These are phyloP conservation scores for Gadus macrocephalus DNA, from an alignment of 2,113 vertebrate genomes.

Conservation along the genomic window DNA sequence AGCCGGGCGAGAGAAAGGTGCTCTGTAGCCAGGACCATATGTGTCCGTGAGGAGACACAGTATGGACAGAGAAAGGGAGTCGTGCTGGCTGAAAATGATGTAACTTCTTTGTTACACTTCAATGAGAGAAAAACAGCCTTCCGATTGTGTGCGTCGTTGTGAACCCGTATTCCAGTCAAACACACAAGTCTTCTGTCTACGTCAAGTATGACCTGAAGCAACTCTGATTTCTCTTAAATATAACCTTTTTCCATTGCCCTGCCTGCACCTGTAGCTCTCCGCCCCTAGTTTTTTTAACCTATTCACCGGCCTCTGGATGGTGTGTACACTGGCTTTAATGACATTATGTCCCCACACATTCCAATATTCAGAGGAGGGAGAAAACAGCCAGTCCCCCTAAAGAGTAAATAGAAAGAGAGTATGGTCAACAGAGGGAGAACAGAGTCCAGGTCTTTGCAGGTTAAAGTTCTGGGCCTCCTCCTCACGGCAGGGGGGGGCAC, in stretches of 20 bases:
- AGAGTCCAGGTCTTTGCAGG: conserved; percentile 49
- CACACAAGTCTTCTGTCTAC: no score
- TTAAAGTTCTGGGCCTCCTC: conserved; percentile 67
- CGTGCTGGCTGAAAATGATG: conserved; percentile 52
- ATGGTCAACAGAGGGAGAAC: conserved; percentile 35
- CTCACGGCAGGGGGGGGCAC: conserved; percentile 51
- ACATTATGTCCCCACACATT: conserved; percentile 19
- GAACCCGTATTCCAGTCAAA: conserved; percentile 8
- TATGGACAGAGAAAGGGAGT: conserved; percentile 54
- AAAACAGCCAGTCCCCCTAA: conserved; percentile 10
- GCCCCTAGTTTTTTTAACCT: not conserved
- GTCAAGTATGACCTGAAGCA: not conserved
- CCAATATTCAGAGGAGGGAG: conserved; percentile 16
- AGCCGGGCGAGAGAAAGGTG: conserved; percentile 56
- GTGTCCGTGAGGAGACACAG: conserved; percentile 63
- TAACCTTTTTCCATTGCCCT: not conserved
- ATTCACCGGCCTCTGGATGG: conserved; percentile 2
- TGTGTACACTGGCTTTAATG: conserved; percentile 21
- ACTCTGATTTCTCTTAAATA: not conserved
- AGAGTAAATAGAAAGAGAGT: conserved; percentile 39
- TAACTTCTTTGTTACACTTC: conserved; percentile 58
- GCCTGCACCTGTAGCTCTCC: conserved; percentile 18
- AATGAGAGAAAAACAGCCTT: conserved; percentile 22
- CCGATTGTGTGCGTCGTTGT: conserved; percentile 27
- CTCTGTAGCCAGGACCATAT: conserved; percentile 62